Conservation (phyloP, 2,888 invertebrate species). For the Crepidodera aurea region DNA sequence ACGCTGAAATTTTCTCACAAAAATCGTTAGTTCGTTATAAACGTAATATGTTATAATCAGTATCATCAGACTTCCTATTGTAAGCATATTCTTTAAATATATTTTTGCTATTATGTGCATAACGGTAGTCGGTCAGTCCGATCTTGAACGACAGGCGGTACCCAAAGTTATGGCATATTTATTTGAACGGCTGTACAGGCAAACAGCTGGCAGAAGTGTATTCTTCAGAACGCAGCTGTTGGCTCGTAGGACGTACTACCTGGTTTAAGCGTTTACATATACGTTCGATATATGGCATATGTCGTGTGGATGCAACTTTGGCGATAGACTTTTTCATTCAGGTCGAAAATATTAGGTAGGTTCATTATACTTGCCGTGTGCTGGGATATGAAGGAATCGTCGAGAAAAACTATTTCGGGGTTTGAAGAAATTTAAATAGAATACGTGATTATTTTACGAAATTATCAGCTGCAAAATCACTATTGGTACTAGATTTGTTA, state of each 20-base stretch:
- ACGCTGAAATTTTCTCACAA: slow-evolving; percentile 28
- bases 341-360: slow-evolving; percentile 23
- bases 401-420: too few relatives aligned
- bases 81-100: slow-evolving; percentile 48
- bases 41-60: slow-evolving; percentile 53
- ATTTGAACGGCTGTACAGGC: slow-evolving; percentile 51
- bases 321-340: slow-evolving; percentile 25
- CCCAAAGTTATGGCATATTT: slow-evolving; percentile 36
- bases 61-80: slow-evolving; percentile 54
- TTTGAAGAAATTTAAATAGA: background rate
- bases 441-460: too few relatives aligned
- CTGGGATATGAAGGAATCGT: background rate
- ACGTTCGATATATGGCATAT: slow-evolving; percentile 50
- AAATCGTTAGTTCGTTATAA: slow-evolving; percentile 30
- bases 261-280: slow-evolving; percentile 49
- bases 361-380: background rate
- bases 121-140: slow-evolving; percentile 47
- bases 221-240: slow-evolving; percentile 63
- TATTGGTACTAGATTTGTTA: too few relatives aligned
- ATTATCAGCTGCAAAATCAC: too few relatives aligned
- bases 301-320: slow-evolving; percentile 40
- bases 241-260: slow-evolving; percentile 55
- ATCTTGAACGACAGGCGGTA: slow-evolving; percentile 36
- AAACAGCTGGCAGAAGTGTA: slow-evolving; percentile 63
- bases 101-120: slow-evolving; percentile 60